Evolutionary conservation across 1,140 invertebrate genomes (phyloP).

Genomic region (Bombus sibiricus): DNA sequence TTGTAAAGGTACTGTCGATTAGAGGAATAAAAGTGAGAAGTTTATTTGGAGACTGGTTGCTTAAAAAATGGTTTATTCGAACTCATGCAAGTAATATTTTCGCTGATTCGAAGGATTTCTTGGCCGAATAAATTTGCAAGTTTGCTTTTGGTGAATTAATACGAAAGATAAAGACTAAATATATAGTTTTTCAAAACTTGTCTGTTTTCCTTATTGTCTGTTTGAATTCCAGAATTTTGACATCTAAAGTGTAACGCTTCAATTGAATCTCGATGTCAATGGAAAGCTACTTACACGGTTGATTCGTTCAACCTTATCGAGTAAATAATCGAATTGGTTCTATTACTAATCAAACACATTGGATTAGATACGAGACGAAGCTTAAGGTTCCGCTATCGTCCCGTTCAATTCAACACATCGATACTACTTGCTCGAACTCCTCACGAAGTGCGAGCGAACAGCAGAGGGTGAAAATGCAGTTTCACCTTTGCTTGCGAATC

Average conservation of each 20-base stretch:
- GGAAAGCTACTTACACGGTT: constrained; percentile 11
- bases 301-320: neutral
- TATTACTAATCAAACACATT: constrained; percentile 30
- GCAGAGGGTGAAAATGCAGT: neutral
- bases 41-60: neutral
- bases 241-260: neutral
- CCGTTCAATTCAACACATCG: constrained; percentile 14
- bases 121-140: neutral
- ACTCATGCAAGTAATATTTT: neutral
- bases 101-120: neutral
- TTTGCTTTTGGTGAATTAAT: neutral
- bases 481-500: constrained; percentile 1
- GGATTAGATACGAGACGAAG: constrained; percentile 8
- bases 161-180: neutral
- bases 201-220: neutral
- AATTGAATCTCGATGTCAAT: neutral
- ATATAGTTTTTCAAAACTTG: neutral
- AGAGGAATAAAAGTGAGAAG: neutral
- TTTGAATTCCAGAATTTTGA: neutral
- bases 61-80: neutral
- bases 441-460: neutral
- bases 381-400: constrained; percentile 3
- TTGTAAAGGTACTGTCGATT: neutral
- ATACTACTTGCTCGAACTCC: neutral
- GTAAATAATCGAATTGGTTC: constrained; percentile 20